Evolutionary conservation across 2,797 vertebrate genomes (phyloP).

Genomic region (Periparus ater): DNA sequence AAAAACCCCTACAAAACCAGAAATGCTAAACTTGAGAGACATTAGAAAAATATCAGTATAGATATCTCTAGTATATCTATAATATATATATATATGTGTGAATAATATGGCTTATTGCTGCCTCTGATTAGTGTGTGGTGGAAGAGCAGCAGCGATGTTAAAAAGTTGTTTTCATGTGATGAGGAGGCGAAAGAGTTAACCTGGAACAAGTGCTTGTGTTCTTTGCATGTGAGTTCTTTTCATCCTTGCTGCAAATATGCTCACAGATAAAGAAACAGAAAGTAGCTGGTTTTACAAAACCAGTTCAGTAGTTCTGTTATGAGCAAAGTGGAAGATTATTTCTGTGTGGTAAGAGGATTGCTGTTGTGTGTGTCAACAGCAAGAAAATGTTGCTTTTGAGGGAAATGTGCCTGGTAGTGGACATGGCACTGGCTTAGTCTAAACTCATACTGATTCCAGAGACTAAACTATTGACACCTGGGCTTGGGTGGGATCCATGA

Average conservation of each 20-base stretch:
- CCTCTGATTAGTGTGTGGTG: not conserved
- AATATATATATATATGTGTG: fast-evolving
- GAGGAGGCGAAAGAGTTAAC: not conserved
- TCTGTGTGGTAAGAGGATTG: not conserved
- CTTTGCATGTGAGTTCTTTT: not conserved
- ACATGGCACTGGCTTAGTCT: not conserved
- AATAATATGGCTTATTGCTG: not conserved
- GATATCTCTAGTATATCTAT: not conserved
- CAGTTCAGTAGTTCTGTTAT: not conserved
- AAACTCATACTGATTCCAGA: not conserved
- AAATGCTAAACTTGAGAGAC: not conserved
- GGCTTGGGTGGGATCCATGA: not conserved
- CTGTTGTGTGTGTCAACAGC: not conserved
- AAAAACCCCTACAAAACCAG: not conserved
- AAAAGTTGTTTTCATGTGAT: not conserved
- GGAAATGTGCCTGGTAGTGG: not conserved
- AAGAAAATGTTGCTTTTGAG: not conserved
- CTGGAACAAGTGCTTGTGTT: not conserved
- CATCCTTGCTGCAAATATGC: not conserved
- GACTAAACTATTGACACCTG: not conserved
- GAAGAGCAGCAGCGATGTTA: not conserved
- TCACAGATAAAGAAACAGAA: not conserved
- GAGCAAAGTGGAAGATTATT: not conserved
- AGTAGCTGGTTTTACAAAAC: not conserved
- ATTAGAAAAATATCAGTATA: not conserved